A percentile compares a stretch with the other conserved stretches of the same genome.
Evolutionary conservation across 1,140 invertebrate genomes (phyloP).

Genomic region (Drosophila auraria): DNA sequence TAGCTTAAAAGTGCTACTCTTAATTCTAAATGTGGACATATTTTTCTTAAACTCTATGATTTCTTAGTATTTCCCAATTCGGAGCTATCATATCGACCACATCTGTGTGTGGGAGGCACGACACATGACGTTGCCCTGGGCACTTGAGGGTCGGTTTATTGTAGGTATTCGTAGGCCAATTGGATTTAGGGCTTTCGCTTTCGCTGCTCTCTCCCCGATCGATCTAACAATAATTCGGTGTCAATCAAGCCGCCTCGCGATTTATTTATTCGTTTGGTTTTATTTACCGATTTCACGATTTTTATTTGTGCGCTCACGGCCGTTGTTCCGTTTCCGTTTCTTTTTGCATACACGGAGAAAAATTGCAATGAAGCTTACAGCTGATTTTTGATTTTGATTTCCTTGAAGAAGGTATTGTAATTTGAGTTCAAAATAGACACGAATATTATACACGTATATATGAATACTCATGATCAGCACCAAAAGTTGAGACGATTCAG

Average conservation of each 20-base stretch:
- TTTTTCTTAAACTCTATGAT: not conserved
- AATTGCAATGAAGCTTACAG: not conserved
- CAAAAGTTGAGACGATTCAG: not conserved
- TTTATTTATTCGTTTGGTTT: slow-evolving; percentile 56
- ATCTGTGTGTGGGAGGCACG: slow-evolving; percentile 3
- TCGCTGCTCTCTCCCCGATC: slow-evolving; percentile 61
- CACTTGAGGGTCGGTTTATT: slow-evolving; percentile 66
- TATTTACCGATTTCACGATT: slow-evolving; percentile 29
- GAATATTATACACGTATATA: too few relatives aligned
- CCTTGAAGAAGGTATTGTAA: too few relatives aligned
- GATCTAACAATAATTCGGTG: slow-evolving; percentile 82
- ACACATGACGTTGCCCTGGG: slow-evolving; percentile 65
- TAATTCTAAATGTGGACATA: not conserved
- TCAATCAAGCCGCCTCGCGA: slow-evolving; percentile 70
- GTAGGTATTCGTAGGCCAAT: slow-evolving; percentile 64
- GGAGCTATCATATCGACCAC: not conserved
- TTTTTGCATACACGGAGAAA: slow-evolving; percentile 19
- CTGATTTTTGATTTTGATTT: too few relatives aligned
- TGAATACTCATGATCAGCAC: not conserved
- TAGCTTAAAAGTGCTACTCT: too few relatives aligned
- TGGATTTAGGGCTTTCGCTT: slow-evolving; percentile 48
- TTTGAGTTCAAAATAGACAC: too few relatives aligned
- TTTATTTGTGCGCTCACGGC: slow-evolving; percentile 44
- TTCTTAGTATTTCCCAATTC: not conserved
- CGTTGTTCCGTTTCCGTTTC: slow-evolving; percentile 41